Evolutionary conservation across 1,140 invertebrate genomes (phyloP), one percentile per base, ranked within the genome.

Genomic region (Diprion similis): DNA sequence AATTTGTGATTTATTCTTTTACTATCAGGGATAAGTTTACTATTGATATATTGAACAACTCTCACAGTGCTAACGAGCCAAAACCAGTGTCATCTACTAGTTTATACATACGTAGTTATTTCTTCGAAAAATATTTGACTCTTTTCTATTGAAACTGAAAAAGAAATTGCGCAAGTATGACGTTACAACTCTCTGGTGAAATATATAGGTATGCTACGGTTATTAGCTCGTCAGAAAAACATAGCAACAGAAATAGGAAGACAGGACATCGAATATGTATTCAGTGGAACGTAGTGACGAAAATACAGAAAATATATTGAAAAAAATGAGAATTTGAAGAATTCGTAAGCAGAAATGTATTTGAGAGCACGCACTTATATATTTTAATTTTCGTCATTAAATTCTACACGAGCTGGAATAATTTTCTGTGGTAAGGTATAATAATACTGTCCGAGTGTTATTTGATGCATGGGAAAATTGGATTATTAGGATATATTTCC

Each of bases 401-500:
- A 8, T 59, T 7, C n/a, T 59, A 59, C 51, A 4, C 51, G 51
- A 59, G 9, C 51, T 59, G 51, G 51, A 59, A 59, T 59, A 59
- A 59, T 59, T 59, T 8, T 59, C 51, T 15, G 11, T 59, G n/a
- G 51, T 37, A 37, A 37, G 24, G 24, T 59, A 59, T 59, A 59
- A 15, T 15, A 59, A 64, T 47, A 45, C 11, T 18, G 13, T 17
- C 47, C 15, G 45, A 70, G 46, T 59, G 47, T 71, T 71, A 47
- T 47, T 70, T 37, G 19, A 59, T 37, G 59, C 70, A 64, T 59
- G 19, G 47, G 59, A 70, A 70, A 15, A 71, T 59, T 59, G 47
- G 46, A 71, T 59, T 59, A 15, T 37, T 37, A 17, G 51, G 51
- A 59, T 59, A 59, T 59, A 13, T 59, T 59, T 59, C 51, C 51